Percentiles rank a stretch among this genome's conserved stretches.
phyloP scores from a whole-genome alignment of 2,113 vertebrate species.

The Narcine bancroftii region DNA sequence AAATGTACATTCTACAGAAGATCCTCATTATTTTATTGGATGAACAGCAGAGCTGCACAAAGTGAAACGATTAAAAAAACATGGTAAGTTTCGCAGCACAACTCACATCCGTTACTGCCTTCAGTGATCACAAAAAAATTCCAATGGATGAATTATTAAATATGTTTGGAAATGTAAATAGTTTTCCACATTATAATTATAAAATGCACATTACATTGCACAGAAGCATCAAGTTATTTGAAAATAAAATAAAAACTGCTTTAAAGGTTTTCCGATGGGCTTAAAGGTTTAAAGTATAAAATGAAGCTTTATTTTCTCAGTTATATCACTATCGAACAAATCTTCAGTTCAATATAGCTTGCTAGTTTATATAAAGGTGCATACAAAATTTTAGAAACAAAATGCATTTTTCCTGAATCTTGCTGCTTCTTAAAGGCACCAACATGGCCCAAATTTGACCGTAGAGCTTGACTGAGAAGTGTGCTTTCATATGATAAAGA shows the following conservation, averaged over 20 bases:
- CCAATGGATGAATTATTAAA: too few species aligned
- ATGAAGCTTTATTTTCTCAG: background rate
- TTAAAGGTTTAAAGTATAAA: background rate
- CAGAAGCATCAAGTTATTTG: background rate
- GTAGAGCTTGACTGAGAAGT: background rate
- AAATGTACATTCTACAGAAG: background rate
- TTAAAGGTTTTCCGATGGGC: background rate
- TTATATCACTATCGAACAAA: background rate
- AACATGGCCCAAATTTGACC: background rate
- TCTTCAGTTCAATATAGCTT: background rate
- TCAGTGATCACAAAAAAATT: background rate
- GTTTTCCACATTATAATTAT: background rate
- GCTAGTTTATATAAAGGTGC: background rate
- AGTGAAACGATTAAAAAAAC: background rate
- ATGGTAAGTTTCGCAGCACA: background rate
- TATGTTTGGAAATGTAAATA: too few species aligned
- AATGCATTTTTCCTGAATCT: background rate
- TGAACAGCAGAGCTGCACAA: background rate
- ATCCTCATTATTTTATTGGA: background rate
- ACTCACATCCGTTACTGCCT: background rate
- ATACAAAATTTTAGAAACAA: too few species aligned
- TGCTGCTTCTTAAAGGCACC: background rate
- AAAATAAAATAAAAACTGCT: background rate
- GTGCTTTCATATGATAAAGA: background rate
- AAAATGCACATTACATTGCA: background rate